These are phyloP conservation scores for Oscheius onirici DNA, from an alignment of 2,888 invertebrate genomes.

Conservation along the genomic window DNA sequence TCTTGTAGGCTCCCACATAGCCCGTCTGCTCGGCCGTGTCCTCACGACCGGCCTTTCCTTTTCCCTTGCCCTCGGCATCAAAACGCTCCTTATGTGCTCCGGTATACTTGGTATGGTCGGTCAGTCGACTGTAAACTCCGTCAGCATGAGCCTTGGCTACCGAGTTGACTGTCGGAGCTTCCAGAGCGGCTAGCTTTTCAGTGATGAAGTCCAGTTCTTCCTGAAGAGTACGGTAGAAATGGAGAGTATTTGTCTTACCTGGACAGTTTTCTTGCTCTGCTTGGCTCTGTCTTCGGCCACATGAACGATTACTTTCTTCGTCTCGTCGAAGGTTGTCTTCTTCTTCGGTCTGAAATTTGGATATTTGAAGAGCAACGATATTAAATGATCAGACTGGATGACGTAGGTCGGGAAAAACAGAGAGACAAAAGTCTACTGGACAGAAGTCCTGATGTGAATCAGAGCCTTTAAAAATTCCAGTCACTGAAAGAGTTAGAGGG, in stretches of 20 bases:
- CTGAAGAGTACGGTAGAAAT: constrained; percentile 32
- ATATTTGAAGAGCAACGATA: too few relatives aligned
- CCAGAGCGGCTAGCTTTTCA: constrained; percentile 64
- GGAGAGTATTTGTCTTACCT: constrained; percentile 40
- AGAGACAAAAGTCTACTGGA: too few relatives aligned
- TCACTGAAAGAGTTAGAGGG: too few relatives aligned
- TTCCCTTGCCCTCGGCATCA: constrained; percentile 71
- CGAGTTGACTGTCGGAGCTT: constrained; percentile 63
- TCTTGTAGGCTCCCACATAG: constrained; percentile 72
- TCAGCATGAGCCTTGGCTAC: constrained; percentile 65
- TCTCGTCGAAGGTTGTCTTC: constrained; percentile 70
- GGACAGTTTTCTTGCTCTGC: constrained; percentile 64
- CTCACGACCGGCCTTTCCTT: constrained; percentile 70
- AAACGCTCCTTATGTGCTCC: constrained; percentile 72
- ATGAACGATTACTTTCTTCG: constrained; percentile 65
- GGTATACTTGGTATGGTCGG: constrained; percentile 70
- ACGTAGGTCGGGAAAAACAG: too few relatives aligned
- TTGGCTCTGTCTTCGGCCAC: constrained; percentile 68
- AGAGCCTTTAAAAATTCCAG: too few relatives aligned
- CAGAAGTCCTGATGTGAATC: too few relatives aligned
- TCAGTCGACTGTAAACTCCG: constrained; percentile 70
- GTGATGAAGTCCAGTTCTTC: constrained; percentile 69
- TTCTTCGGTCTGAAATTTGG: constrained; percentile 66
- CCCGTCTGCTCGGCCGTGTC: constrained; percentile 65
- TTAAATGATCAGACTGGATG: too few relatives aligned